Conservation (phyloP, 2,888 invertebrate species). For the Magallana nippona region DNA sequence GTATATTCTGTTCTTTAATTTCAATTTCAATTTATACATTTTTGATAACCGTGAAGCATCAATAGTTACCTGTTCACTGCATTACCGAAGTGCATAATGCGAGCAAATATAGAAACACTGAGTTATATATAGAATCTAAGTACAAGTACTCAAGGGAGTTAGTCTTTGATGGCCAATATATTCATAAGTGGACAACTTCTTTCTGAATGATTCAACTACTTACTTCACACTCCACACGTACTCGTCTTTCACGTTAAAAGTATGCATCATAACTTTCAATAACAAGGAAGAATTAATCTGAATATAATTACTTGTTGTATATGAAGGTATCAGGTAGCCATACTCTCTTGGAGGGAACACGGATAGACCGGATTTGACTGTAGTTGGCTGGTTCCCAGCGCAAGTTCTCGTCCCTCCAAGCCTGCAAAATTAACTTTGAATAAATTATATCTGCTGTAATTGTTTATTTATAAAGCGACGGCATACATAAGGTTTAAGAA, state of each 20-base stretch:
- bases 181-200: background rate
- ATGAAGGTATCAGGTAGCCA: conserved; percentile 90
- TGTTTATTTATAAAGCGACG: background rate
- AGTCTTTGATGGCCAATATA: too few relatives aligned
- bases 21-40: too few relatives aligned
- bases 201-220: background rate
- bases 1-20: too few relatives aligned
- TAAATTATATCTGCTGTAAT: conserved; percentile 1
- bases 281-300: background rate
- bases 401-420: conserved; percentile 87
- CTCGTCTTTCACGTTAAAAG: background rate
- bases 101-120: background rate
- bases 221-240: background rate
- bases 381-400: conserved; percentile 87
- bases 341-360: conserved; percentile 85
- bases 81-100: too few relatives aligned
- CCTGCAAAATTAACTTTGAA: conserved; percentile 77
- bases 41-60: too few relatives aligned
- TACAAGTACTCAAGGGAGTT: background rate
- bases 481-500: background rate
- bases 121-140: background rate
- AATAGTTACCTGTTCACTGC: too few relatives aligned
- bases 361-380: conserved; percentile 84
- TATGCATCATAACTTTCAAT: background rate
- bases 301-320: conserved; percentile 84